Evolutionary conservation across 2,888 invertebrate species (phyloP), one percentile per base, ranked within the genome.

Genomic region (Drosophila paranaensis): DNA sequence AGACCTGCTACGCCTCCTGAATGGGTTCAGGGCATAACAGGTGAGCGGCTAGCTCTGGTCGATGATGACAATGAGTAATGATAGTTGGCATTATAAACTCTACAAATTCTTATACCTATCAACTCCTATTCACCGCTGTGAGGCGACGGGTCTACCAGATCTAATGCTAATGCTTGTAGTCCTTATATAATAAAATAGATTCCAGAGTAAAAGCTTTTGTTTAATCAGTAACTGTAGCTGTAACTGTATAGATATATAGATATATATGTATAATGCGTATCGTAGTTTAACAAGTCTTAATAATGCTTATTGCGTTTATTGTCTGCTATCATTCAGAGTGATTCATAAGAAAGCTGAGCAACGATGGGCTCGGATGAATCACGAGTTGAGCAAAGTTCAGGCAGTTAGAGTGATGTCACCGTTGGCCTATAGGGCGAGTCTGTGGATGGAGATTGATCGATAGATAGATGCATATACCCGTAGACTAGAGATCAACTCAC

Each of bases 381-480:
- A 62, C 35, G 14, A 51, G 20, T 6, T 55, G 54, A 60, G 46
- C 69, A 60, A 25, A 43, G 30, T 3, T 16, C 11, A n/a, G 45
- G 58, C 67, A 67, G 46, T 62, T 65, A 85, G 40, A 85, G 86
- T 73, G 85, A 76, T 60, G 85, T 86, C 65, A 86, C 88, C 40
- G 86, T 89, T 40, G 88, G 76, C 43, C 78, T 71, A 20, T 84
- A 84, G 2, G 83, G 83, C n/a, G 88, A 82, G 50, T 89, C 85
- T 86, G 51, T 33, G 14, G 8, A 60, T 39, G 10, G 13, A 60
- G 11, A 42, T 13, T 14, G 27, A 1, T 20, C 9, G n/a, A 0
- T 14, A 39, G 6, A 13, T 16, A 5, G 16, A 14, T 30, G 10
- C 16, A 42, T 13, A 27, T 16, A 9, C 13, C 30, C 5, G 1